phyloP scores from a whole-genome alignment of 2,113 vertebrate species.

The Brevimyrus niger region DNA sequence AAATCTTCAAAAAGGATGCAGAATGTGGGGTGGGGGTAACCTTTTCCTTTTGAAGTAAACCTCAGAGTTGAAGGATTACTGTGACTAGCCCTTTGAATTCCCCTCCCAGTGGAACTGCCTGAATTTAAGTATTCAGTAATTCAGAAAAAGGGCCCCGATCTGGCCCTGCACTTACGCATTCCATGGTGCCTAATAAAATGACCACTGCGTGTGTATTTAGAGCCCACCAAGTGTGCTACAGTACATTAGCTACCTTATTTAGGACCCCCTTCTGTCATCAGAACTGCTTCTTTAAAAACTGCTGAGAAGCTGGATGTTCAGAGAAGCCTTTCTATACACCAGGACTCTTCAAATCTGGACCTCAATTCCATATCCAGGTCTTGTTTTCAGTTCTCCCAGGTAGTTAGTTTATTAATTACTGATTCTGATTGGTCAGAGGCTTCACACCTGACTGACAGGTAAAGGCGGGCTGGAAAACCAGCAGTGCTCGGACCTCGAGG shows the following conservation, averaged over 20 bases:
- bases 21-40: conserved; percentile 59
- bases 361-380: no score
- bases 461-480: no score
- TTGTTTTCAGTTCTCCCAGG: no score
- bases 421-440: no score
- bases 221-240: not conserved
- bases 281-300: not conserved
- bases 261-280: not conserved
- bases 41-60: conserved; percentile 62
- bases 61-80: conserved; percentile 44
- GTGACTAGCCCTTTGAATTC: conserved; percentile 45
- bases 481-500: no score
- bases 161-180: not conserved
- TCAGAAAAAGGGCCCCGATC: not conserved
- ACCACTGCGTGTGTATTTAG: not conserved
- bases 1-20: conserved; percentile 55
- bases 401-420: no score
- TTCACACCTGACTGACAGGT: no score
- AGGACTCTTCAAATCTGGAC: no score
- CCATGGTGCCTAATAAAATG: not conserved
- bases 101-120: conserved; percentile 40
- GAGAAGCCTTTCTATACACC: not conserved
- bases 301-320: not conserved
- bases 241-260: not conserved
- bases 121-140: conserved; percentile 46